Evolutionary conservation across 1,140 invertebrate genomes (phyloP), one percentile per base, ranked within the genome.

Genomic region (Macrosteles quadrilineatus): DNA sequence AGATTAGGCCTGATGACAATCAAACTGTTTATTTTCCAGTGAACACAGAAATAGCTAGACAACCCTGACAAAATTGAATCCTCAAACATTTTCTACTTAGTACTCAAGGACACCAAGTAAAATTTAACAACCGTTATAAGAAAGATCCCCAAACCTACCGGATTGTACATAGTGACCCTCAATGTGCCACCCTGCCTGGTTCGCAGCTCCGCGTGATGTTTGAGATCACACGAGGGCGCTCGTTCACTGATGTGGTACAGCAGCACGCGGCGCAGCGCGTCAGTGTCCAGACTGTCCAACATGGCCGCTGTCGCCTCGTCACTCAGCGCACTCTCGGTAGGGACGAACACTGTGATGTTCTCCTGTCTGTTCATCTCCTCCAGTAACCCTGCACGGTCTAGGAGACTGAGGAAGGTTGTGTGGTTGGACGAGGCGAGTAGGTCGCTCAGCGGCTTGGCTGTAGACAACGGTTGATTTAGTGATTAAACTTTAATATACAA

Each of bases 331-430:
- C 78, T 76, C 72, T 85, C 82, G 21, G 79, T 81, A 11, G 85
- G 85, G 21, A 80, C 83, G 75, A 87, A 85, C 32, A 87, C 43
- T 2, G 85, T 86, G n/a, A 85, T 74, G 73, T 85, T 84, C 21
- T 77, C 73, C 12, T 79, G 73, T 0, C 76, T 75, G 45, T 81
- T 77, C 2, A 84, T 53, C 21, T 75, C 76, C n/a, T 80, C 76
- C 17, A 73, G 73, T 23, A 85, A 71, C n/a, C 80, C 80, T 17
- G 82, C 78, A 17, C 77, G 63, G 36, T 82, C 73, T 3, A 86
- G 62, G 11, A 83, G 71, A 12, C 80, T 74, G 23, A 83, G 63
- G 63, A 84, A 80, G 31, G 80, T 74, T 0, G 80, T 81, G 65
- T 82, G 78, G 67, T 82, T 82, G 31, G 75, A 75, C 25, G 76